Evolutionary conservation across 2,888 invertebrate species (phyloP), one percentile per base, ranked within the genome.

Genomic region (Bedellia somnulentella): DNA sequence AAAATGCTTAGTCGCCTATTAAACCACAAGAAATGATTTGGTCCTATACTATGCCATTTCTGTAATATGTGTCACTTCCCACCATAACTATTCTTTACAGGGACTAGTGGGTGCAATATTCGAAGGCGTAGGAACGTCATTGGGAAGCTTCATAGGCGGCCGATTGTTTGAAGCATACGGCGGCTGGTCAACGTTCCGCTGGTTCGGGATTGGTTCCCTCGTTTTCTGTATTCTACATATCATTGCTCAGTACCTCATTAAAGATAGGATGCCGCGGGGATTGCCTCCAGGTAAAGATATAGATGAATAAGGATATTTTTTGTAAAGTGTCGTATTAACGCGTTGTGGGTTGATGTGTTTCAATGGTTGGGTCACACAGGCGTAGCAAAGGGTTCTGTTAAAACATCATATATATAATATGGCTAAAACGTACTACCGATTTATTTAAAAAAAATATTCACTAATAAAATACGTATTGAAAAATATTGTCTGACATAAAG

Each of bases 21-120:
- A n/a, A n/a, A n/a, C n/a, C n/a, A n/a, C n/a, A n/a, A n/a, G n/a
- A n/a, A n/a, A n/a, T n/a, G n/a, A n/a, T n/a, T n/a, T n/a, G n/a
- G n/a, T n/a, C n/a, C n/a, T n/a, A n/a, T 11, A 29, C 15, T 22
- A 26, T 29, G 9, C 29, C 18, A 10, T 14, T 3, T 24, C 21
- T 4, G 11, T 25, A 6, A 6, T 15, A 18, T 13, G 26, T 9
- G 5, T 10, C 17, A 31, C 11, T 15, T 30, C 12, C 14, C 15
- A 15, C 14, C 11, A 10, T 15, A 24, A 26, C 2, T 21, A 12
- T 28, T n/a, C 27, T 10, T 68, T 70, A 18, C 60, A 89, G 84
- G 93, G 93, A 31, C 63, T 93, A 24, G 86, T 92, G 16, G 91
- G 93, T 9, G 91, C 89, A 3, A 76, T 91, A 27, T 93, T 92